phyloP scores from a whole-genome alignment of 2,797 vertebrate genomes.

The Takifugu ocellatus region DNA sequence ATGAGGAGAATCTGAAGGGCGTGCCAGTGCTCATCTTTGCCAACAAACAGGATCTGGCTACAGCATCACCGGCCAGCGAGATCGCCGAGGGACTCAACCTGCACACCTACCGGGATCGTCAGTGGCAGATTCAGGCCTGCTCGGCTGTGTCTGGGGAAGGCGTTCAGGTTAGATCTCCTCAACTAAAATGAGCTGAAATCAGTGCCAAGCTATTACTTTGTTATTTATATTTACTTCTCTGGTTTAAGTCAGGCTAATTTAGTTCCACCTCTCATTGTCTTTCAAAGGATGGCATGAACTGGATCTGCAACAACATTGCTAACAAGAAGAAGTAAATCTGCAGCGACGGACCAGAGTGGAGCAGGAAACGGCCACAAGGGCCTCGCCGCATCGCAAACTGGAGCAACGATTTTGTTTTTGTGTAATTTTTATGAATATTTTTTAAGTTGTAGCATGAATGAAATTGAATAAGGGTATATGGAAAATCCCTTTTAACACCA shows the following conservation, averaged over 20 bases:
- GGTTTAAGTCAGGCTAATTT: not conserved
- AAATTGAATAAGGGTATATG: not conserved
- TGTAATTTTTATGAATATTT: slow-evolving; percentile 50
- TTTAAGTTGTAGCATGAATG: slow-evolving; percentile 30
- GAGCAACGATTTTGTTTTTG: slow-evolving; percentile 40
- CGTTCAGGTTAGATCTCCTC: slow-evolving; percentile 77
- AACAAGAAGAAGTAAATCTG: slow-evolving; percentile 77
- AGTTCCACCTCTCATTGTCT: not conserved
- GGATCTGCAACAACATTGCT: slow-evolving; percentile 83
- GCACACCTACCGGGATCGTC: slow-evolving; percentile 84
- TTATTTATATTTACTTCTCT: too few relatives aligned
- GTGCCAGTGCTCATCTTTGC: slow-evolving; percentile 87
- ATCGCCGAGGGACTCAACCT: slow-evolving; percentile 87
- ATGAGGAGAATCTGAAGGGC: slow-evolving; percentile 81
- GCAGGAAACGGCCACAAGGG: slow-evolving; percentile 1
- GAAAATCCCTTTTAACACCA: not conserved
- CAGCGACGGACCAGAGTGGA: slow-evolving; percentile 1
- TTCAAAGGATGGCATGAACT: slow-evolving; percentile 82
- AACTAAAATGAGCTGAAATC: too few relatives aligned
- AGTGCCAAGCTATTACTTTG: too few relatives aligned
- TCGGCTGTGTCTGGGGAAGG: slow-evolving; percentile 87
- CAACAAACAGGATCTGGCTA: slow-evolving; percentile 87
- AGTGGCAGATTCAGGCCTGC: slow-evolving; percentile 92
- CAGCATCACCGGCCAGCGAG: slow-evolving; percentile 82
- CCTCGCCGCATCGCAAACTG: slow-evolving; percentile 4